Conservation (phyloP, 2,797 vertebrate species). For the Bradypodion pumilum region DNA sequence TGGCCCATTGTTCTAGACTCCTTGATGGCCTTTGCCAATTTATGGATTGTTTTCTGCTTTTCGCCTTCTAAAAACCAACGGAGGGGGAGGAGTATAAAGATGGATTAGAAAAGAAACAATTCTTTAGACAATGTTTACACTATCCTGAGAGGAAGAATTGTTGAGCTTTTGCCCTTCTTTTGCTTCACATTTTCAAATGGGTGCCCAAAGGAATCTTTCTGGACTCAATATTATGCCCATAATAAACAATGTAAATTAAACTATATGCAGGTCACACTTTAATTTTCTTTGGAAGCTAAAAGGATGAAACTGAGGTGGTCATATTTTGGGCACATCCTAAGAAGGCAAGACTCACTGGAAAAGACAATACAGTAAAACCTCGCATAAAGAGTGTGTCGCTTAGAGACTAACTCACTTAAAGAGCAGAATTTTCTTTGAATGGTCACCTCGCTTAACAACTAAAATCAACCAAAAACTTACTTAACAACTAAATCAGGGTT, state of each 20-base stretch:
- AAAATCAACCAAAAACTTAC: no score
- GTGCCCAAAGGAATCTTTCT: background rate
- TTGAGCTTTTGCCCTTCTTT: background rate
- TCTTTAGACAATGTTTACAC: background rate
- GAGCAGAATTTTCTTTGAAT: no score
- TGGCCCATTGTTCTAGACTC: conserved; percentile 24
- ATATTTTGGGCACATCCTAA: no score
- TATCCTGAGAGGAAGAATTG: background rate
- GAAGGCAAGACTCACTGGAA: no score
- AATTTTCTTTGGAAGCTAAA: no score
- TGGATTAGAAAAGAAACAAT: background rate
- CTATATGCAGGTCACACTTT: no score
- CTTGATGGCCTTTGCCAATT: conserved; percentile 13
- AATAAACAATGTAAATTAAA: background rate
- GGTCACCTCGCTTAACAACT: no score
- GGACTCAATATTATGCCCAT: background rate
- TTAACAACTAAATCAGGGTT: no score
- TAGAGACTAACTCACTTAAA: no score
- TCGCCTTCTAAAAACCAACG: background rate
- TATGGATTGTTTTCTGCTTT: conserved; percentile 22
- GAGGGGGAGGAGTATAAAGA: background rate
- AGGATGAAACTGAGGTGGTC: no score
- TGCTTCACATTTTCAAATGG: background rate
- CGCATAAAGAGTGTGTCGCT: no score
- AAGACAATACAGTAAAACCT: no score